Conservation (phyloP, 2,113 vertebrate species). For the Morone saxatilis region DNA sequence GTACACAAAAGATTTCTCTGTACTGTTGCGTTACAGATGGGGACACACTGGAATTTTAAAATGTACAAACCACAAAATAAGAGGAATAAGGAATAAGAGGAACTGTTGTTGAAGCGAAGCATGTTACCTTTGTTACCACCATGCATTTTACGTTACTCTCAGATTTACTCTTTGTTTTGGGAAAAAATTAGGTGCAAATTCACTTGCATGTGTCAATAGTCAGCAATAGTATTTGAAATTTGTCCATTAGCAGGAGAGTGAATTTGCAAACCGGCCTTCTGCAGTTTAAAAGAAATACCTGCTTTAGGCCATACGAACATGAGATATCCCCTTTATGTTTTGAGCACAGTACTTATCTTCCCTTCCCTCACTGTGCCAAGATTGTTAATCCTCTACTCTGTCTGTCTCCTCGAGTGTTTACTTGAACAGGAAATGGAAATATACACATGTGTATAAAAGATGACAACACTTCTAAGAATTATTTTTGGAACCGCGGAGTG, state of each 20-base stretch:
- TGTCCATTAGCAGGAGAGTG: background rate
- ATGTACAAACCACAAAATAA: too few relatives aligned
- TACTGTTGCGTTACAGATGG: too few relatives aligned
- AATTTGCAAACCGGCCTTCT: background rate
- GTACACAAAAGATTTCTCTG: too few relatives aligned
- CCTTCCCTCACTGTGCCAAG: background rate
- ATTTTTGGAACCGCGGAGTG: background rate
- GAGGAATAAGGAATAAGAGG: too few relatives aligned
- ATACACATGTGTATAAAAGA: conserved; percentile 15
- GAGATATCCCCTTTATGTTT: conserved; percentile 10
- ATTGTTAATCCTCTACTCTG: conserved; percentile 9
- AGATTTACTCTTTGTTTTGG: too few relatives aligned
- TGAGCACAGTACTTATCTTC: conserved; percentile 2
- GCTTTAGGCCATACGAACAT: background rate
- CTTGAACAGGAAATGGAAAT: conserved; percentile 66
- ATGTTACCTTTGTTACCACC: too few relatives aligned
- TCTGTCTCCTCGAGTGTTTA: conserved; percentile 39
- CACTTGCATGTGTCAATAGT: too few relatives aligned
- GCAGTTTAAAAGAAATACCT: background rate
- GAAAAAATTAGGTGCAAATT: too few relatives aligned
- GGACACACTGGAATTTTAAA: too few relatives aligned
- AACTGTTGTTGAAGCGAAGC: too few relatives aligned
- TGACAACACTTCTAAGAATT: conserved; percentile 18
- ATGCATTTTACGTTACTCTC: too few relatives aligned
- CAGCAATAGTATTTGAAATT: too few relatives aligned